Conservation (phyloP, 1,140 invertebrate species). For the Pygmarrhopalites habei region DNA sequence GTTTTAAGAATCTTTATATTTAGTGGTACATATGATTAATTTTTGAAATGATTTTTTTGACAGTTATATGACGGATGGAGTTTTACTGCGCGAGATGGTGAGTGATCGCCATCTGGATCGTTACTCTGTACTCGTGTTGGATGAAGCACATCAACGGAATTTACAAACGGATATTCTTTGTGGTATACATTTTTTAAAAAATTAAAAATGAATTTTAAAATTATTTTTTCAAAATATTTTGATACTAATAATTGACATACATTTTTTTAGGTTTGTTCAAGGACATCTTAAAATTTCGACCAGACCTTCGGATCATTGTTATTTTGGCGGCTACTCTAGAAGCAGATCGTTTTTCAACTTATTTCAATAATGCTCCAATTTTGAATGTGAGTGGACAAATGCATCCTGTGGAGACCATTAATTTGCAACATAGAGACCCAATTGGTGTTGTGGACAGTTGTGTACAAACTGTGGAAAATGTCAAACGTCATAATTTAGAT, state of each 20-base stretch:
- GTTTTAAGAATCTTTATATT: too few relatives aligned
- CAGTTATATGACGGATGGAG: constrained; percentile 38
- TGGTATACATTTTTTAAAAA: constrained; percentile 61
- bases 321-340: constrained; percentile 88
- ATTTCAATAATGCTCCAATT: constrained; percentile 53
- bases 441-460: not conserved
- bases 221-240: not conserved
- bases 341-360: constrained; percentile 60
- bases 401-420: too few relatives aligned
- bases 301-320: constrained; percentile 59
- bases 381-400: constrained; percentile 50
- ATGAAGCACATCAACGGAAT: constrained; percentile 69
- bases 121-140: constrained; percentile 63
- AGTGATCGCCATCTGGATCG: constrained; percentile 46
- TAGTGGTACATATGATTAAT: too few relatives aligned
- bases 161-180: constrained; percentile 58
- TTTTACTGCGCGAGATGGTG: constrained; percentile 62
- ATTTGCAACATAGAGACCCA: constrained; percentile 47
- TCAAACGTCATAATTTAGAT: constrained; percentile 71
- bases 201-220: not conserved
- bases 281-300: constrained; percentile 47
- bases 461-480: constrained; percentile 46
- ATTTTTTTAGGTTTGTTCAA: constrained; percentile 53
- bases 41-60: too few relatives aligned
- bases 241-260: constrained; percentile 45